Evolutionary conservation across 2,113 vertebrate species (phyloP).

Genomic region (Propithecus coquereli): DNA sequence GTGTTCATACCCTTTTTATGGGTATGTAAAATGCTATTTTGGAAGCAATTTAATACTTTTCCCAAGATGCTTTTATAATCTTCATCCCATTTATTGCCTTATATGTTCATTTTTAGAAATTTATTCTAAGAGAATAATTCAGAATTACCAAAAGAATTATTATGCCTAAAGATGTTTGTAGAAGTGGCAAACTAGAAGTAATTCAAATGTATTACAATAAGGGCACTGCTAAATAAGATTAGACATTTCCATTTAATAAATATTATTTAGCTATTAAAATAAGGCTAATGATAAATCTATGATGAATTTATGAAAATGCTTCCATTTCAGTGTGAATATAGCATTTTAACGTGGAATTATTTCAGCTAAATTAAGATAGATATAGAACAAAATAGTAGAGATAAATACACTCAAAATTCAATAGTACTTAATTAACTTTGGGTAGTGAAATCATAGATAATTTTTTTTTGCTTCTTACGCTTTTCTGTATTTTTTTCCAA

Average conservation of each 20-base stretch:
- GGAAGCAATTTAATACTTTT: not conserved
- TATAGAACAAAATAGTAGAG: not conserved
- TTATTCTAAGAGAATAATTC: not conserved
- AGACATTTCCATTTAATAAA: not conserved
- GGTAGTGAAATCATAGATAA: not conserved
- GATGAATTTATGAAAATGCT: not conserved
- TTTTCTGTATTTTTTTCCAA: not conserved
- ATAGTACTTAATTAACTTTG: not conserved
- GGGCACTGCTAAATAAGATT: not conserved
- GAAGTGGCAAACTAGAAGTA: not conserved
- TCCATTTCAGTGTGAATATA: not conserved
- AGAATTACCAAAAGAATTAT: not conserved
- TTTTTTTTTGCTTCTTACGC: not conserved
- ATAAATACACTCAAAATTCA: not conserved
- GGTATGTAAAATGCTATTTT: not conserved
- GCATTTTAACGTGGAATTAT: not conserved
- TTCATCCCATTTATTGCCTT: not conserved
- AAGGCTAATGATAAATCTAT: not conserved
- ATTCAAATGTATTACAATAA: not conserved
- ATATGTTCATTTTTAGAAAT: not conserved
- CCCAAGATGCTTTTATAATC: not conserved
- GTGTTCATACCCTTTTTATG: not conserved
- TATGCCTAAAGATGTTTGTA: not conserved
- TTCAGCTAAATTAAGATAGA: not conserved
- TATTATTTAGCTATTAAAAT: not conserved